These are phyloP conservation scores for Cossypha heuglini DNA, from an alignment of 2,797 vertebrate species.

Conservation along the genomic window DNA sequence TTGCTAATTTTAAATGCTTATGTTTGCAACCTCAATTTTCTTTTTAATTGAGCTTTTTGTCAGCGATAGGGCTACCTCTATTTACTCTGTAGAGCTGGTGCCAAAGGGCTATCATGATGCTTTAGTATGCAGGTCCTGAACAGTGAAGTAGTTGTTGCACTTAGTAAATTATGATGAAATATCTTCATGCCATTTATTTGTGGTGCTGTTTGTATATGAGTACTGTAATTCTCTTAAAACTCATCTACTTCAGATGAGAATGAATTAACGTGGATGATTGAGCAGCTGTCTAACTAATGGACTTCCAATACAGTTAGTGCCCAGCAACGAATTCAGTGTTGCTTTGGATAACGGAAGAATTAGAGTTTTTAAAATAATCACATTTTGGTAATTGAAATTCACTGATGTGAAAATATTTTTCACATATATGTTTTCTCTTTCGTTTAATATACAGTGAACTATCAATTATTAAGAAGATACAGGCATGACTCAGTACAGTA, in stretches of 20 bases:
- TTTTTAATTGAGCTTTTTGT: neutral
- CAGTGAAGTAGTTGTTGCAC: neutral
- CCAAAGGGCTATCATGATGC: neutral
- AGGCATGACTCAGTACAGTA: neutral
- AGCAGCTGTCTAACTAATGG: constrained; percentile 1
- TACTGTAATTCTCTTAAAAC: constrained; percentile 8
- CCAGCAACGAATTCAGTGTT: neutral
- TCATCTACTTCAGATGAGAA: neutral
- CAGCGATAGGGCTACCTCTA: neutral
- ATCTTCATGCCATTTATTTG: neutral
- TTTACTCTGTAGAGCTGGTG: neutral
- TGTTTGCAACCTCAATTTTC: neutral
- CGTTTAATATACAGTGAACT: neutral
- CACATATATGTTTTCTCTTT: neutral
- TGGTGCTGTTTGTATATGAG: neutral
- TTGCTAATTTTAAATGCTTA: neutral
- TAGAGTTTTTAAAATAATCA: neutral
- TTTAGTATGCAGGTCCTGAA: neutral
- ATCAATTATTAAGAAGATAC: neutral
- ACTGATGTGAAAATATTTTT: neutral
- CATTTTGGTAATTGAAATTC: constrained; percentile 11
- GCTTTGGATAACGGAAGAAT: neutral
- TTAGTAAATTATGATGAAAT: constrained; percentile 26
- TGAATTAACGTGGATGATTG: constrained; percentile 15
- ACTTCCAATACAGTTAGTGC: neutral